These are phyloP conservation scores for Oscheius sp. DNA, from an alignment of 2,888 invertebrate species.

Conservation along the genomic window DNA sequence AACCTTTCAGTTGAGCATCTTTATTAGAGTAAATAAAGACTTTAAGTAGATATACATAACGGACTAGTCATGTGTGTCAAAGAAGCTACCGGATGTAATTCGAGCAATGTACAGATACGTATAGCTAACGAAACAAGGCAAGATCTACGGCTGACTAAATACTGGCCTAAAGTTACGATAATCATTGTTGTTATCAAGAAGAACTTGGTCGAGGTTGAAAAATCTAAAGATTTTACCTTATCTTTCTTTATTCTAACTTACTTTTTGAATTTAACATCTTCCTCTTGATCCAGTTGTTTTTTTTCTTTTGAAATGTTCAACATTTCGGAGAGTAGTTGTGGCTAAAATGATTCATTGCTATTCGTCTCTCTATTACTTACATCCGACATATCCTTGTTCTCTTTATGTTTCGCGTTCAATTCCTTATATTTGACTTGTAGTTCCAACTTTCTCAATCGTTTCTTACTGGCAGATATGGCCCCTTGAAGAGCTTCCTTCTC, in stretches of 20 bases:
- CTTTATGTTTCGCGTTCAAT: slow-evolving; percentile 6
- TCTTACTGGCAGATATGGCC: background rate
- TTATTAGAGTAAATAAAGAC: no score
- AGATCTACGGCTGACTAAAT: slow-evolving; percentile 9
- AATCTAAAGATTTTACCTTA: background rate
- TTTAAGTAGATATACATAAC: no score
- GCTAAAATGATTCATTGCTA: background rate
- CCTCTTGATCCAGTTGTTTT: slow-evolving; percentile 18
- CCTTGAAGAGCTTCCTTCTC: slow-evolving; percentile 20
- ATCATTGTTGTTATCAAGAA: slow-evolving; percentile 9
- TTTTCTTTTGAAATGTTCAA: background rate
- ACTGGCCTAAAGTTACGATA: slow-evolving; percentile 21
- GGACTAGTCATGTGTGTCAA: no score
- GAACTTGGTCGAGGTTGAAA: background rate
- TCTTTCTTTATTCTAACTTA: background rate
- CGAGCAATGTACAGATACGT: background rate
- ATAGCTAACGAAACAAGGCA: background rate
- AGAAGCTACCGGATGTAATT: no score
- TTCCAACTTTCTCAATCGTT: slow-evolving; percentile 21
- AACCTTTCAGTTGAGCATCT: no score
- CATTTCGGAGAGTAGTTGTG: slow-evolving; percentile 16
- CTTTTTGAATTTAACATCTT: slow-evolving; percentile 21
- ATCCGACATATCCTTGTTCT: slow-evolving; percentile 27
- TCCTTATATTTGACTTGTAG: slow-evolving; percentile 26
- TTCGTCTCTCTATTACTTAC: slow-evolving; percentile 9